These are phyloP conservation scores for Dipodomys spectabilis DNA, from an alignment of 2,113 vertebrate species.

Conservation along the genomic window DNA sequence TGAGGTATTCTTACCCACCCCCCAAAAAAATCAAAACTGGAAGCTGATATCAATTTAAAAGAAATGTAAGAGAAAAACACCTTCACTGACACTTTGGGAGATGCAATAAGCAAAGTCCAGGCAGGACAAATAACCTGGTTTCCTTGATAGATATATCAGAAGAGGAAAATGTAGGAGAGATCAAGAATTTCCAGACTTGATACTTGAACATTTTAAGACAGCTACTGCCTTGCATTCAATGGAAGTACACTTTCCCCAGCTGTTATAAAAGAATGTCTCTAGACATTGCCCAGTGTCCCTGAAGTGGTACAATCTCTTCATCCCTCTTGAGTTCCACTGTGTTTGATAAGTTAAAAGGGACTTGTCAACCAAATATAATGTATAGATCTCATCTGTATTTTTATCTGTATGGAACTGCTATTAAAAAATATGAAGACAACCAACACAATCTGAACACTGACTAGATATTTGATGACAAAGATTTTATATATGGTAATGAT, in stretches of 20 bases:
- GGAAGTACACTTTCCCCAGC: not conserved
- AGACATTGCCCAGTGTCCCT: not conserved
- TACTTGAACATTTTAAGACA: not conserved
- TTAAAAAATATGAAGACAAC: not conserved
- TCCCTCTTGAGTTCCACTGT: not conserved
- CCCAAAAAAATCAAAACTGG: not conserved
- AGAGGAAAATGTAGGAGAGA: not conserved
- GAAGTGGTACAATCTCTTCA: not conserved
- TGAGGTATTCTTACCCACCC: not conserved
- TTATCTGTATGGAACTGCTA: conserved; percentile 43
- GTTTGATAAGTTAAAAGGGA: not conserved
- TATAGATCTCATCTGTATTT: not conserved
- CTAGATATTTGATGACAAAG: not conserved
- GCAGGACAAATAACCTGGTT: conserved; percentile 21
- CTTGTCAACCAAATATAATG: not conserved
- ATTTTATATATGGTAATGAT: conserved; percentile 26
- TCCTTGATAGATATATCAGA: not conserved
- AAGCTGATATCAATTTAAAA: conserved; percentile 30
- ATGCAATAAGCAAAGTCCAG: conserved; percentile 36
- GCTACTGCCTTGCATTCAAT: not conserved
- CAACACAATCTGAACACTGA: conserved; percentile 4
- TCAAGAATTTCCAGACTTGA: not conserved
- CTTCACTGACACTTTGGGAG: conserved; percentile 4
- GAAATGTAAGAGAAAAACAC: conserved; percentile 31
- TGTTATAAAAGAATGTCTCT: not conserved